Conservation (phyloP, 2,113 vertebrate genomes). For the Clupea harengus region DNA sequence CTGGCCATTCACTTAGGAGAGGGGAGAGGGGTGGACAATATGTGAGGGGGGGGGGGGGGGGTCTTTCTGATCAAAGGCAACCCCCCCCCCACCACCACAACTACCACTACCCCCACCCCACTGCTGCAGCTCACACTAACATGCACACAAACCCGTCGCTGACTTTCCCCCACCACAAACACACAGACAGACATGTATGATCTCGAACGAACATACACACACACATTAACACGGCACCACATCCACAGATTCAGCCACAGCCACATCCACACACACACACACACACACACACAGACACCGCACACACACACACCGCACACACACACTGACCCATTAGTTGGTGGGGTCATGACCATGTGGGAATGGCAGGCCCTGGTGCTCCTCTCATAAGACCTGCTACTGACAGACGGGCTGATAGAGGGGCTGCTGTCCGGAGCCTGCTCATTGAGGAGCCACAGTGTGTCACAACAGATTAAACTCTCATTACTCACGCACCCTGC, state of each 20-base stretch:
- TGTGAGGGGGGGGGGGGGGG: background rate
- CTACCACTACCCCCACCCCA: background rate
- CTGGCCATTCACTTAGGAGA: background rate
- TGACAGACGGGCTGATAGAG: constrained; percentile 17
- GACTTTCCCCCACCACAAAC: background rate
- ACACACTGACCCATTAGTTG: background rate
- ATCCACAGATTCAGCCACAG: background rate
- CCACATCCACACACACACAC: background rate
- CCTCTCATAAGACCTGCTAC: constrained; percentile 18
- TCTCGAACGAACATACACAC: background rate
- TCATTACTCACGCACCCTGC: constrained; percentile 40
- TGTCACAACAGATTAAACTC: constrained; percentile 49
- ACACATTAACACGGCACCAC: background rate
- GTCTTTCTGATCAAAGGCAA: background rate
- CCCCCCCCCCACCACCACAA: background rate
- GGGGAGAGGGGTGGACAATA: background rate
- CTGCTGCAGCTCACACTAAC: background rate
- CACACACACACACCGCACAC: background rate
- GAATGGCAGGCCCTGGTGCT: background rate
- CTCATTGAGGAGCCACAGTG: constrained; percentile 32
- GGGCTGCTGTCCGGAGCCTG: constrained; percentile 30
- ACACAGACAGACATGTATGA: background rate
- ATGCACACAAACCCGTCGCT: background rate
- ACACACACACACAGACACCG: background rate
- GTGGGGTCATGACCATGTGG: background rate